Base-by-base conservation (phyloP, 2,797 vertebrate genomes). In the Coregonus ussuriensis region DNA sequence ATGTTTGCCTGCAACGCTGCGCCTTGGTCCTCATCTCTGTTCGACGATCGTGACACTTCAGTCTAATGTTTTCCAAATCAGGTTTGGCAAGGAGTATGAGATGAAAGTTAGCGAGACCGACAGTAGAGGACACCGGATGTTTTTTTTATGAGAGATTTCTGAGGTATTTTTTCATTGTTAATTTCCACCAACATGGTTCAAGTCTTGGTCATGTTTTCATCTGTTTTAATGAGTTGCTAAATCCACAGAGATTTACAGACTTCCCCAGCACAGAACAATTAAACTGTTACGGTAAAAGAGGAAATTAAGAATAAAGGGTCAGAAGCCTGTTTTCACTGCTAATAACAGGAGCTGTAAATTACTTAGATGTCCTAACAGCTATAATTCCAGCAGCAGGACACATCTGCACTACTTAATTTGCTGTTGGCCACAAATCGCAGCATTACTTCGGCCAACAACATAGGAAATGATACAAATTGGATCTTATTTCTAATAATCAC, bases 381-480 rank as follows among this genome's bases (percentile, higher is more conserved):
- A 69, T 77, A 78, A 67, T 71, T 87, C 47, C 80, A 75, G 75
- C 78, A 81, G 82, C 86, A 81, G 86, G 76, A 82, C 72, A 56
- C 41, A n/a, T 82, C 82, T 85, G 74, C 29, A 78, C 72, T 80
- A 86, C 77, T 75, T 85, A 56, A 89, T 87, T 88, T 85, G 71
- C 82, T 82, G 81, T 79, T 86, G 79, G 83, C 84, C 82, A 85
- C 84, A 89, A 87, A 91, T 86, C 82, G 81, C 88, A 84, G 87
- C 87, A 81, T 80, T 65, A 81, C 86, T 89, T 79, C 74, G 83
- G 84, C 83, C 74, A 77, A 79, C 63, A 86, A 83, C 81, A 91
- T 81, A 84, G 84, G 85, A 90, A 89, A 89, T 86, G 76, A 89
- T 90, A 86, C 84, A 91, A 89, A 84, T 77, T 31, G 67, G 77